Evolutionary conservation across 2,797 vertebrate genomes (phyloP), one percentile per base, ranked within the genome.

Genomic region (Lithobates pipiens): DNA sequence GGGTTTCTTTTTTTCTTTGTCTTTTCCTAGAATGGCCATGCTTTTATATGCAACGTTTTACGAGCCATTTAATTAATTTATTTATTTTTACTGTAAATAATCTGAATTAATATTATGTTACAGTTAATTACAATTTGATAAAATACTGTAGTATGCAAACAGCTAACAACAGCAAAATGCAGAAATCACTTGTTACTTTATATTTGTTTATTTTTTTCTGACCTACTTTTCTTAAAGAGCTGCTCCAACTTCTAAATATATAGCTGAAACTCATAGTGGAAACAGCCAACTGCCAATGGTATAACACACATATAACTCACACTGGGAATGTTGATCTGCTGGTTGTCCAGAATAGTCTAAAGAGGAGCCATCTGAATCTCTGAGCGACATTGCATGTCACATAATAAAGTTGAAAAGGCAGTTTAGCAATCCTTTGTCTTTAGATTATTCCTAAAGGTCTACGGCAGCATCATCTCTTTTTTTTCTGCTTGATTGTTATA

Each of bases 1-100:
- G 16, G 39, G n/a, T 42, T 18, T 61, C 73, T 57, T 21, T 69
- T 50, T 54, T 23, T 36, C 73, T 76, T 25, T 74, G 54, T 63
- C 65, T 82, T 68, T 83, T 23, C n/a, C 39, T 34, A 7, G 27
- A 82, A 82, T 67, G 32, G 1, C 15, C 34, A 23, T 18, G 50
- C 50, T 54, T 54, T 21, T 54, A 54, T 54, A 54, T 16, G 50
- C 21, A 61, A 61, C 21, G n/a, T 61, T 9, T 61, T 23, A 23
- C n/a, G 5, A 23, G 54, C 54, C 54, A 61, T 61, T 54, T 61
- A 21, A 23, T 61, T 39, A 10, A 39, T 39, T 39, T 39, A 7
- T 57, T 61, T 50, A 16, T 46, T 46, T 54, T 54, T 54, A 54
- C 16, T 54, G 50, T 54, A 23, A 61, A 61, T 13, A 23, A 61